phyloP scores from a whole-genome alignment of 2,797 vertebrate species.

The Syngnathus acus region DNA sequence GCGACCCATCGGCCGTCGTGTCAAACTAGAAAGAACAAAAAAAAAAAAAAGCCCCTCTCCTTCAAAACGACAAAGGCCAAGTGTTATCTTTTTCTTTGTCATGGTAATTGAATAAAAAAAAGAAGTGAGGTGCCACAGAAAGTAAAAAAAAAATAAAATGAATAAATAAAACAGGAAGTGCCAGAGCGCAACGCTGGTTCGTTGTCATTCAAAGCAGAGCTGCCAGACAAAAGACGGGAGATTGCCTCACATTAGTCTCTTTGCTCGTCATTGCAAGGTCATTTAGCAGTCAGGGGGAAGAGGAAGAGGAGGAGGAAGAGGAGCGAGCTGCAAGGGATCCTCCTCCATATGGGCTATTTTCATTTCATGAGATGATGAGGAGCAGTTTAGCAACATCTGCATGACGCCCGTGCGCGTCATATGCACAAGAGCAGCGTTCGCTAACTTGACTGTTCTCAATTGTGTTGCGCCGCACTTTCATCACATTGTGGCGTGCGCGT shows the following conservation, averaged over 20 bases:
- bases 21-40: not conserved
- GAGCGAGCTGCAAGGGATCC: constrained; percentile 31
- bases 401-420: constrained; percentile 8
- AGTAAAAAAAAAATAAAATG: not conserved
- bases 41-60: not conserved
- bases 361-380: constrained; percentile 20
- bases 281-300: constrained; percentile 40
- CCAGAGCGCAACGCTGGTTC: constrained; percentile 29
- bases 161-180: not conserved
- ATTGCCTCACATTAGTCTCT: constrained; percentile 59
- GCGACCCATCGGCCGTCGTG: not conserved
- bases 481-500: constrained; percentile 31
- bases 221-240: constrained; percentile 50
- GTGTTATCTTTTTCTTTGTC: constrained; percentile 43
- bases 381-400: not conserved
- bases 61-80: constrained; percentile 18
- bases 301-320: constrained; percentile 15
- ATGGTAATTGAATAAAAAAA: constrained; percentile 49
- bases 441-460: not conserved
- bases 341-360: constrained; percentile 21
- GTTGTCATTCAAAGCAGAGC: constrained; percentile 36
- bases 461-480: constrained; percentile 60
- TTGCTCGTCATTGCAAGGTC: constrained; percentile 49
- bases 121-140: not conserved
- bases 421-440: not conserved